These are phyloP conservation scores for Rhabdomys pumilio DNA, from an alignment of 2,797 vertebrate species.

Conservation along the genomic window DNA sequence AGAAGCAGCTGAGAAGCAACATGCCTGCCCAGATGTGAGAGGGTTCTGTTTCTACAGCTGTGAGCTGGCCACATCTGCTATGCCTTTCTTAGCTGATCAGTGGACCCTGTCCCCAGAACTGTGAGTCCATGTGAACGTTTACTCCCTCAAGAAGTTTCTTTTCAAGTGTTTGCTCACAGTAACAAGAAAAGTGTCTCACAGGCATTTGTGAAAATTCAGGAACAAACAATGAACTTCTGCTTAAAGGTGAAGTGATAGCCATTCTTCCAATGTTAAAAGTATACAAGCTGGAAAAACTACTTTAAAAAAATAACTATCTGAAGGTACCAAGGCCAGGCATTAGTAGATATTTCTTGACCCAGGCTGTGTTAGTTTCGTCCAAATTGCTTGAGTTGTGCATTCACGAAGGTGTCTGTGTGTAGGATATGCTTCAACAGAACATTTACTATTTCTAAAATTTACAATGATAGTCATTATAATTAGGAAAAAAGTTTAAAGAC, in stretches of 20 bases:
- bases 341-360: not conserved
- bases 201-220: not conserved
- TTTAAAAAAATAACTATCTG: not conserved
- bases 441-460: not conserved
- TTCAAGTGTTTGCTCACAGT: not conserved
- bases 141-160: not conserved
- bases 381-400: not conserved
- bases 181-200: not conserved
- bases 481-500: no score
- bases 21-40: not conserved
- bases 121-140: not conserved
- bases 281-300: not conserved
- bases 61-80: not conserved
- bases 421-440: not conserved
- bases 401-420: not conserved
- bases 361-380: not conserved
- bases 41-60: not conserved
- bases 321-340: not conserved
- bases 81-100: not conserved
- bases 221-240: not conserved
- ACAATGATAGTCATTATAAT: no score
- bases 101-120: not conserved
- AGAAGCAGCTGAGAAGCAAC: not conserved
- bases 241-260: not conserved
- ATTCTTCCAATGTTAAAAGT: not conserved